phyloP scores from a whole-genome alignment of 2,113 vertebrate species.

The Xerus inauris region DNA sequence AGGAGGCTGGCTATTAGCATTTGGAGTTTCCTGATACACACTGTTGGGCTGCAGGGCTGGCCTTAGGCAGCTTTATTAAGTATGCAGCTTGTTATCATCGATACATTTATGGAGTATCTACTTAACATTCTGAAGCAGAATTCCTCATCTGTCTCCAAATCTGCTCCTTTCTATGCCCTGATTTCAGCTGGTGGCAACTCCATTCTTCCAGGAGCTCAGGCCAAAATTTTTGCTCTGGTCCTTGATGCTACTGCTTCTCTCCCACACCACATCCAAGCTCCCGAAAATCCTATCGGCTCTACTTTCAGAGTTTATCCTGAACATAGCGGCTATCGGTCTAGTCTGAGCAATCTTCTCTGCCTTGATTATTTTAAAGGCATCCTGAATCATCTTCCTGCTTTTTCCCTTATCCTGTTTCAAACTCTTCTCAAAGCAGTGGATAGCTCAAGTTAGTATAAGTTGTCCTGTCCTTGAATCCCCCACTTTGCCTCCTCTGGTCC shows the following conservation, averaged over 20 bases:
- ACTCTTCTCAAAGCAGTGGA: background rate
- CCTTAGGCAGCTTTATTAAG: slow-evolving; percentile 49
- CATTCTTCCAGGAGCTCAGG: background rate
- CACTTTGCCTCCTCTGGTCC: background rate
- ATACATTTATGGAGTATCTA: background rate
- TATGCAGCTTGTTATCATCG: slow-evolving; percentile 28
- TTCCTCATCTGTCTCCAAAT: background rate
- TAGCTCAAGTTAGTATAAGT: background rate
- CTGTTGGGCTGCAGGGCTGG: background rate
- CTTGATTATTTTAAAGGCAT: background rate
- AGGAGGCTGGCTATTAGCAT: background rate
- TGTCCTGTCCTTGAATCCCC: background rate
- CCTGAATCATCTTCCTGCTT: background rate
- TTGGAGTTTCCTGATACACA: background rate
- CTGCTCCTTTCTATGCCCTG: background rate
- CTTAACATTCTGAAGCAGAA: slow-evolving; percentile 34
- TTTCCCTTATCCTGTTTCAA: background rate
- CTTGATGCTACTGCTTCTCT: background rate
- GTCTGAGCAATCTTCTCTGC: background rate
- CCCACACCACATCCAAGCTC: background rate
- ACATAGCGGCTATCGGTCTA: background rate
- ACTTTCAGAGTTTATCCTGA: background rate
- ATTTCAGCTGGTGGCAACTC: background rate
- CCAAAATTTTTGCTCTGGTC: background rate
- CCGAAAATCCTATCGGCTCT: background rate